These are phyloP conservation scores for Marisa cornuarietis DNA, from an alignment of 1,140 invertebrate species.

Conservation along the genomic window DNA sequence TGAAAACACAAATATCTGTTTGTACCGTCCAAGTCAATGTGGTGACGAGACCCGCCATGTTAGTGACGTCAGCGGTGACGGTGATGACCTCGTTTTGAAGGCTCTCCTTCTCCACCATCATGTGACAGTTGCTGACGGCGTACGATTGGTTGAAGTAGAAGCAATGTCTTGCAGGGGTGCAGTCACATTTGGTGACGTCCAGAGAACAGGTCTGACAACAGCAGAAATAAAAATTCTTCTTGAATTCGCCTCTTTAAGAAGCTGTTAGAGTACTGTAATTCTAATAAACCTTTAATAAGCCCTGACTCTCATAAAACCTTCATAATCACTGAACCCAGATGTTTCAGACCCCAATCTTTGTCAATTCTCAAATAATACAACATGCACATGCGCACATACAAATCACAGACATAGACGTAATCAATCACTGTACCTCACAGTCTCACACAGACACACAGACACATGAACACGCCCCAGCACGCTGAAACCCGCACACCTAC, in stretches of 20 bases:
- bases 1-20: not conserved
- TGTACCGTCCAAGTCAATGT: not conserved
- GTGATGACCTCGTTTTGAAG: constrained; percentile 4
- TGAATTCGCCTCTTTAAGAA: not conserved
- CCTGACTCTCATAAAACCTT: not conserved
- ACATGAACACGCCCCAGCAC: not conserved
- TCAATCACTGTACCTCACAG: not conserved
- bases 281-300: too few species aligned
- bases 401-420: too few species aligned
- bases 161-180: not conserved
- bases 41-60: constrained; percentile 15
- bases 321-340: not conserved
- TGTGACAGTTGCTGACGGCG: constrained; percentile 19
- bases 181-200: not conserved
- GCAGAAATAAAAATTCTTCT: not conserved
- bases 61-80: constrained; percentile 9
- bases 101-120: constrained; percentile 27
- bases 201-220: not conserved
- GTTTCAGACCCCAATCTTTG: not conserved
- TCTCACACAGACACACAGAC: not conserved
- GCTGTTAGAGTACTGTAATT: not conserved
- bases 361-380: not conserved
- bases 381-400: too few species aligned
- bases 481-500: too few species aligned
- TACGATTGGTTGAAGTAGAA: not conserved